Percentiles rank a stretch among this genome's conserved stretches.
phyloP scores from a whole-genome alignment of 2,113 vertebrate genomes.

The Megaceryle torquata region DNA sequence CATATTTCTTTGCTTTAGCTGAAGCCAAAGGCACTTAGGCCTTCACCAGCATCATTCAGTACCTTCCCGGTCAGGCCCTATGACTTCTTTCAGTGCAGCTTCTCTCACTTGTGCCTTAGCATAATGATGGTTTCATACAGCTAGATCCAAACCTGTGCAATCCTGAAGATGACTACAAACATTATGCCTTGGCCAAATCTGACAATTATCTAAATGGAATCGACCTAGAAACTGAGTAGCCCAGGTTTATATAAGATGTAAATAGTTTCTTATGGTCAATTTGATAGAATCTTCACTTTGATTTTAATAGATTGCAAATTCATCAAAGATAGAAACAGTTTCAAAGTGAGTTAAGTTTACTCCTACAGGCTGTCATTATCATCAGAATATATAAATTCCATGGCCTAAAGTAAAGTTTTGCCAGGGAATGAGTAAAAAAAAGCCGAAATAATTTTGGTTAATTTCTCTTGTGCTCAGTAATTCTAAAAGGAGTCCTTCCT shows the following conservation, averaged over 20 bases:
- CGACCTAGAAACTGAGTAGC: neutral
- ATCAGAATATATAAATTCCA: neutral
- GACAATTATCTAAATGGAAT: neutral
- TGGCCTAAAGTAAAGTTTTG: neutral
- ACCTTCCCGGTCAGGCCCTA: neutral
- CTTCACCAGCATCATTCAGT: neutral
- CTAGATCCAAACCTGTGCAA: neutral
- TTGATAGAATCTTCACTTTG: neutral
- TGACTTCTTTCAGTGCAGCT: neutral
- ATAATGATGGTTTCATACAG: neutral
- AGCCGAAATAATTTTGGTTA: neutral
- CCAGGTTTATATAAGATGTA: neutral
- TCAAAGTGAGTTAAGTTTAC: neutral
- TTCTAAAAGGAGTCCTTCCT: neutral
- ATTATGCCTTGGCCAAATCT: neutral
- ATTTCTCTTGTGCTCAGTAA: neutral
- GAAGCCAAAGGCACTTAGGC: neutral
- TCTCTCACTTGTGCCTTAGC: neutral
- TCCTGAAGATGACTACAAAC: neutral
- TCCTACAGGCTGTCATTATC: neutral
- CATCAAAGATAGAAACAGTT: neutral
- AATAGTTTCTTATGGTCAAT: neutral
- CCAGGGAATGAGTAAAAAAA: neutral
- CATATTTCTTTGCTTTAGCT: neutral
- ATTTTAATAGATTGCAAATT: slow-evolving; percentile 6